Percentiles rank a stretch among this genome's conserved stretches.
phyloP scores from a whole-genome alignment of 2,797 vertebrate genomes.

The Malurus leucopterus region DNA sequence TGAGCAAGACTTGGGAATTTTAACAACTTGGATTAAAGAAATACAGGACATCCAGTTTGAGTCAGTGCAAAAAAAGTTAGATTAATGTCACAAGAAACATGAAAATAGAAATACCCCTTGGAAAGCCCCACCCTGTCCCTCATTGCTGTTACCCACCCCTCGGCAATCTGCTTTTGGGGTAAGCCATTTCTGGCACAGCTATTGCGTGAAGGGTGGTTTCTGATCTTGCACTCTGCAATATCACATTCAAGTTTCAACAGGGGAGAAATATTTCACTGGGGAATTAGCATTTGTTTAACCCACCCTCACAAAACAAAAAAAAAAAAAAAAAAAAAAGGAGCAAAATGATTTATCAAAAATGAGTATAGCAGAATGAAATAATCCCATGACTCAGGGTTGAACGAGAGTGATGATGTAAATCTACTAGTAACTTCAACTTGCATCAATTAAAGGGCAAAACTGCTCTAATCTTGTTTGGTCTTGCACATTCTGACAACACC shows the following conservation, averaged over 20 bases:
- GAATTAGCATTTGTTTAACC: slow-evolving; percentile 19
- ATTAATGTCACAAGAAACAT: neutral
- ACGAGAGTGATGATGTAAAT: slow-evolving; percentile 16
- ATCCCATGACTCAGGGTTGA: slow-evolving; percentile 37
- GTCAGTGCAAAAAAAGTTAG: neutral
- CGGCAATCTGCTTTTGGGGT: neutral
- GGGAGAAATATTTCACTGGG: neutral
- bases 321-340: neutral
- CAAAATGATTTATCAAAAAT: neutral
- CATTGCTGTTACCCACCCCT: neutral
- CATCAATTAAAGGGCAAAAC: slow-evolving; percentile 49
- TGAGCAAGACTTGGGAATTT: neutral
- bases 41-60: neutral
- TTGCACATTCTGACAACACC: slow-evolving; percentile 26
- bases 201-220: neutral
- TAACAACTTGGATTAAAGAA: neutral
- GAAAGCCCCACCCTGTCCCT: neutral
- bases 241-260: slow-evolving; percentile 44
- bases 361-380: slow-evolving; percentile 4
- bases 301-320: neutral
- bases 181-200: slow-evolving; percentile 1
- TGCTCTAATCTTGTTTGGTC: slow-evolving; percentile 38
- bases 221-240: slow-evolving; percentile 6
- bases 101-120: neutral
- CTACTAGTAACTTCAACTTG: slow-evolving; percentile 1